Evolutionary conservation across 1,140 invertebrate genomes (phyloP).

Genomic region (Drosophila rufa): DNA sequence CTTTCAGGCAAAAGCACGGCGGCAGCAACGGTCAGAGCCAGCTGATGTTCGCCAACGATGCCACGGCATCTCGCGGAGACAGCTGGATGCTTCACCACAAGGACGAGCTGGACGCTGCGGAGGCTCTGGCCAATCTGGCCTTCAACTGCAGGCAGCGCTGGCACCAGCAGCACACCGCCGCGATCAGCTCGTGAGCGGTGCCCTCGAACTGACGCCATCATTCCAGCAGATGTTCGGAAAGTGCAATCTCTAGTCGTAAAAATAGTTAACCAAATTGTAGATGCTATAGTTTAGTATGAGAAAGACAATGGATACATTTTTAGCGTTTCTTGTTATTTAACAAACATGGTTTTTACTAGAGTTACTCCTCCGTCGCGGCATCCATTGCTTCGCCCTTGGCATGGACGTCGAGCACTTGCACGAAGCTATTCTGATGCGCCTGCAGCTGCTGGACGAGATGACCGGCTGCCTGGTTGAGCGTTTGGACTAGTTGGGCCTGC

Average conservation of each 20-base stretch:
- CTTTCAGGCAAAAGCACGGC: conserved; percentile 52
- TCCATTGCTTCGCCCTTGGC: conserved; percentile 67
- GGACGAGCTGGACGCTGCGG: conserved; percentile 90
- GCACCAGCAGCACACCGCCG: conserved; percentile 41
- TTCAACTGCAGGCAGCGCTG: conserved; percentile 79
- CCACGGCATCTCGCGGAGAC: conserved; percentile 47
- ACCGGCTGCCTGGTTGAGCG: conserved; percentile 88
- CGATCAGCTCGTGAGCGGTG: conserved; percentile 62
- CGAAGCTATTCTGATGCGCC: conserved; percentile 88
- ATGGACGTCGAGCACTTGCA: conserved; percentile 88
- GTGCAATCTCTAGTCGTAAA: conserved; percentile 80
- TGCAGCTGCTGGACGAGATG: conserved; percentile 89
- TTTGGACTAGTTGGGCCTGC: conserved; percentile 88
- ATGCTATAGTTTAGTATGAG: conserved; percentile 56
- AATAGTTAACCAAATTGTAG: conserved; percentile 47
- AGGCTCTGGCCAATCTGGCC: conserved; percentile 87
- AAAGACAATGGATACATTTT: conserved; percentile 65
- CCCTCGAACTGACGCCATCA: conserved; percentile 62
- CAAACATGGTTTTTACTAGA: conserved; percentile 31
- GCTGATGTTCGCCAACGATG: conserved; percentile 57
- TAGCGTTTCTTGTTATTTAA: conserved; percentile 54
- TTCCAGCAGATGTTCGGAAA: conserved; percentile 81
- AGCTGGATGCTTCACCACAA: conserved; percentile 86
- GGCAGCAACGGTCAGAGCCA: conserved; percentile 30
- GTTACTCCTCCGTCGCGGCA: conserved; percentile 35